phyloP scores from a whole-genome alignment of 2,113 vertebrate species.

The Brevimyrus niger region DNA sequence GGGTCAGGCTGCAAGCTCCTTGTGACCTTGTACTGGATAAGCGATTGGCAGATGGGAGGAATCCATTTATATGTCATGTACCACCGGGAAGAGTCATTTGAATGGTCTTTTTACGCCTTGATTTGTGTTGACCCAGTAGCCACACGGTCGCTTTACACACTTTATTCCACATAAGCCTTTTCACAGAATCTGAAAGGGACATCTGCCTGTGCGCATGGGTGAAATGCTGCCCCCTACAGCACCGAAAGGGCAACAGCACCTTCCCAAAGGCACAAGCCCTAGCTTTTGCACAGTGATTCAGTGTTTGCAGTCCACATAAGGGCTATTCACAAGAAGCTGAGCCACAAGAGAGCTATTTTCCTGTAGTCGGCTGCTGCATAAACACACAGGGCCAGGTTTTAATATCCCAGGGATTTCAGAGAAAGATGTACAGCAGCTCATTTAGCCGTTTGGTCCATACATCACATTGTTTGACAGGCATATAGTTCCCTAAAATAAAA shows the following conservation, averaged over 20 bases:
- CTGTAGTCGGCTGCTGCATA: not conserved
- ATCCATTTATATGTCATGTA: not conserved
- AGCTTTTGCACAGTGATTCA: slow-evolving; percentile 18
- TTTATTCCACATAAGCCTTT: not conserved
- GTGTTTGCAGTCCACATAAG: slow-evolving; percentile 32
- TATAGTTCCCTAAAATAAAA: not conserved
- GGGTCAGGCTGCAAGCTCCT: not conserved
- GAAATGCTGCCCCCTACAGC: not conserved
- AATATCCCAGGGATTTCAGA: not conserved
- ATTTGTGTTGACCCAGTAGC: not conserved
- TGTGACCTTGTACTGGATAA: not conserved
- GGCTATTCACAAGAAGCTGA: slow-evolving; percentile 25
- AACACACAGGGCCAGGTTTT: not conserved
- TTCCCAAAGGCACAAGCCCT: slow-evolving; percentile 15
- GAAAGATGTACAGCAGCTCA: not conserved
- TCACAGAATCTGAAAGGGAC: slow-evolving; percentile 8
- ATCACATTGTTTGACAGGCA: not conserved
- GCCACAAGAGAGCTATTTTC: not conserved
- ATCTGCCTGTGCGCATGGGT: slow-evolving; percentile 2
- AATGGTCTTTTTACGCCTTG: not conserved
- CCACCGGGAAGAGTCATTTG: not conserved
- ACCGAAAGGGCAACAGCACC: not conserved
- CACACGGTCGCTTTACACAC: not conserved
- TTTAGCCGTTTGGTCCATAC: not conserved
- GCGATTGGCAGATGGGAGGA: not conserved